Base-by-base conservation (phyloP, 2,113 vertebrate genomes). In the Limnothrissa miodon region DNA sequence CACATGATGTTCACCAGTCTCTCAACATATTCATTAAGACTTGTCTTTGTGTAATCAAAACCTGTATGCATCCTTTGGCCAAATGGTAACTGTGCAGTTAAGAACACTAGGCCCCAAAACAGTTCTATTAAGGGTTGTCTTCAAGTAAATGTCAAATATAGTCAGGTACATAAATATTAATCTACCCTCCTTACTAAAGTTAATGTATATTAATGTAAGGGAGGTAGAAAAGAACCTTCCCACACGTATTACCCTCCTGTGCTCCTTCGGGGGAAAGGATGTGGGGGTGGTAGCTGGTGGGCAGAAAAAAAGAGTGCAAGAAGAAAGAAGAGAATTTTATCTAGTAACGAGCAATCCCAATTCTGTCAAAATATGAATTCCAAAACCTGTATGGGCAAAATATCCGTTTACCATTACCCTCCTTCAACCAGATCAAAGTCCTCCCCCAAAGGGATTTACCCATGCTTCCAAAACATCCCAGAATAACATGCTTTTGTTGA, bases 181-280 rank as follows among this genome's bases (percentile, higher is more conserved):
- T n/a, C n/a, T n/a, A n/a, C n/a, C n/a, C n/a, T n/a, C n/a, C n/a
- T n/a, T n/a, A n/a, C n/a, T n/a, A n/a, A n/a, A n/a, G n/a, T n/a
- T n/a, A n/a, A n/a, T n/a, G n/a, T n/a, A n/a, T n/a, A n/a, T n/a
- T n/a, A n/a, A n/a, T 13, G 66, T 74, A 36, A 74, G 15, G 33
- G 17, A 74, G 66, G 29, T 70, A 36, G 29, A 74, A 39, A 78
- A 70, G 86, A 45, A 78, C 83, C 80, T 74, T 59, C 39, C 15
- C 45, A 79, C 25, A 74, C 15, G 82, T 88, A 21, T 89, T 53
- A 79, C 83, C 83, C n/a, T 81, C 66, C 62, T 48, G 21, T 91
- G 88, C 87, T 84, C 82, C 82, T 1, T n/a, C n/a, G 87, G 51
- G 81, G 86, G 82, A 36, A 74, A 70, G 86, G 90, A 82, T 48